Evolutionary conservation across 2,113 vertebrate genomes (phyloP).

Genomic region (Trochalopteron elliotii): DNA sequence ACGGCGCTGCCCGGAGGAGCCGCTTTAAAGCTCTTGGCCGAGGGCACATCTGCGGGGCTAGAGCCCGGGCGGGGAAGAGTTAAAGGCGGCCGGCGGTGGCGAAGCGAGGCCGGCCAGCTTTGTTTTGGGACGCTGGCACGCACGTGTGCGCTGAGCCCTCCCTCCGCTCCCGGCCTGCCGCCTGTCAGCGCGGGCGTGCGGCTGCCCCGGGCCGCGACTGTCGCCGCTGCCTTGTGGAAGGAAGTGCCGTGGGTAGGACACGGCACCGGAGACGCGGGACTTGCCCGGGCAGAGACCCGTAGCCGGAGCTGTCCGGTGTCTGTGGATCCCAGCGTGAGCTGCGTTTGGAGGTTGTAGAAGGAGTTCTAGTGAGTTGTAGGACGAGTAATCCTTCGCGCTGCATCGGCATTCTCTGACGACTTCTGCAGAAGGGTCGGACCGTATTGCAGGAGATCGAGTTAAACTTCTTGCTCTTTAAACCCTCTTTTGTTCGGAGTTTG

Average conservation of each 20-base stretch:
- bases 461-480: neutral
- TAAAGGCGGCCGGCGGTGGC: neutral
- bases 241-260: neutral
- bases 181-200: neutral
- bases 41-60: neutral
- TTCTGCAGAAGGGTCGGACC: neutral
- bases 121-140: slow-evolving; percentile 66
- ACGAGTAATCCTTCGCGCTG: neutral
- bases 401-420: neutral
- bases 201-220: neutral
- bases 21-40: neutral
- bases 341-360: neutral
- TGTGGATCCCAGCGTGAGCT: neutral
- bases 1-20: neutral
- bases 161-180: neutral
- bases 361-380: neutral
- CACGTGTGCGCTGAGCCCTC: slow-evolving; percentile 50
- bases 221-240: neutral
- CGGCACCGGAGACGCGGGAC: neutral
- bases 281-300: neutral
- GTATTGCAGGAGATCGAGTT: neutral
- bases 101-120: slow-evolving; percentile 28
- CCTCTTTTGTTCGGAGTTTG: neutral
- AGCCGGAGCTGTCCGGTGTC: neutral
- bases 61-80: neutral